Conservation (phyloP, 2,797 vertebrate genomes). For the Gymnothorax javanicus region DNA sequence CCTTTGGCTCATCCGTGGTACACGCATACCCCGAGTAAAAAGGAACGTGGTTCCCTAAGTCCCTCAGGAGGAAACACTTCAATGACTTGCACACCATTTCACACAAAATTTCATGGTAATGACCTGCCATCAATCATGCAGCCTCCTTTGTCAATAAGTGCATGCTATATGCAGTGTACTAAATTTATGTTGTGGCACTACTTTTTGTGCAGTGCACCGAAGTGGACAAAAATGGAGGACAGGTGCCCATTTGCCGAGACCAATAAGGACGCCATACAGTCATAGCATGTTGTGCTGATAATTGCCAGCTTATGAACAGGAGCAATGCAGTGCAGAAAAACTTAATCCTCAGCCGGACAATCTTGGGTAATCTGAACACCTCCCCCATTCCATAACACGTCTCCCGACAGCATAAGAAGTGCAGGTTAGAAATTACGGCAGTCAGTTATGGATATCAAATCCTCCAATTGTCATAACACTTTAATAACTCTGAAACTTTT, state of each 20-base stretch:
- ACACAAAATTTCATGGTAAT: too few relatives aligned
- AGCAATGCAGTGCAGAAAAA: background rate
- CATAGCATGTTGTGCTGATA: background rate
- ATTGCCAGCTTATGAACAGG: background rate
- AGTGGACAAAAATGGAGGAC: too few relatives aligned
- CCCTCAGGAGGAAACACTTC: background rate
- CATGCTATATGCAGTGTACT: background rate
- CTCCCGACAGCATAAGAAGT: background rate
- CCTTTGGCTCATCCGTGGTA: slow-evolving; percentile 4
- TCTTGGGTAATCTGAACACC: too few relatives aligned
- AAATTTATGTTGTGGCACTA: too few relatives aligned
- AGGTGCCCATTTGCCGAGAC: background rate
- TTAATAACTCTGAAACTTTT: background rate
- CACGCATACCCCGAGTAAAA: background rate
- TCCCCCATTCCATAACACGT: background rate
- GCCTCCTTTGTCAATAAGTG: background rate
- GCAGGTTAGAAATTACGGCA: background rate
- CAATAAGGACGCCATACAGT: background rate
- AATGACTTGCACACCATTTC: background rate
- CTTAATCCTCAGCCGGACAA: background rate
- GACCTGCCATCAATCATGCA: background rate
- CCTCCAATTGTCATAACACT: background rate
- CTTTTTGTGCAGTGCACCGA: too few relatives aligned
- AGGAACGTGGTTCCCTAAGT: background rate
- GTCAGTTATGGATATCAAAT: background rate